phyloP scores from a whole-genome alignment of 1,140 invertebrate species.

The Chrysopa pallens region DNA sequence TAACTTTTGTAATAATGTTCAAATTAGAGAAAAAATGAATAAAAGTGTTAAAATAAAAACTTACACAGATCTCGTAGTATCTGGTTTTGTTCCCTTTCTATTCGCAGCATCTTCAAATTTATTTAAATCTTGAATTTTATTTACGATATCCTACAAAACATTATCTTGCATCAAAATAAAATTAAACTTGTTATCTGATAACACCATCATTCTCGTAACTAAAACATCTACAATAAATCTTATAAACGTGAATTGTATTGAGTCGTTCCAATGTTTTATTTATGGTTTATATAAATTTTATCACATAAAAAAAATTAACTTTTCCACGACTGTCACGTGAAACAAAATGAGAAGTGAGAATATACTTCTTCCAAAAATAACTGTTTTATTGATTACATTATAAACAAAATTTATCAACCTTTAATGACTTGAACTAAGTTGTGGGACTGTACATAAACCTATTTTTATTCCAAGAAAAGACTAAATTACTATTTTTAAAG shows the following conservation, averaged over 20 bases:
- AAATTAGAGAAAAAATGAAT: background rate
- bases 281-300: too few species aligned
- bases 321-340: too few species aligned
- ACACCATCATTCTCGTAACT: too few species aligned
- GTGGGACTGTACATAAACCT: conserved; percentile 6
- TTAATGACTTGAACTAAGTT: background rate
- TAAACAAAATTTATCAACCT: too few species aligned
- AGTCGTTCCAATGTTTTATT: too few species aligned
- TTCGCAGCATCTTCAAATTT: conserved; percentile 48
- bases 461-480: conserved; percentile 3
- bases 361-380: too few species aligned
- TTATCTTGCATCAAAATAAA: too few species aligned
- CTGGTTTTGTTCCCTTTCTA: conserved; percentile 33
- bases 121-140: conserved; percentile 44
- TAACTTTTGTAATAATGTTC: conserved; percentile 5
- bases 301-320: too few species aligned
- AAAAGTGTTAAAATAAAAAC: conserved; percentile 12
- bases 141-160: conserved; percentile 33
- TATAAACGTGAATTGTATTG: too few species aligned
- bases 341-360: too few species aligned
- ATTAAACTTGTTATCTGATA: too few species aligned
- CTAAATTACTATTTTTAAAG: background rate
- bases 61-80: conserved; percentile 38
- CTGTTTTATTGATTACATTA: background rate
- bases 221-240: too few species aligned